Evolutionary conservation across 2,113 vertebrate species (phyloP).

Genomic region (Mustela lutreola): DNA sequence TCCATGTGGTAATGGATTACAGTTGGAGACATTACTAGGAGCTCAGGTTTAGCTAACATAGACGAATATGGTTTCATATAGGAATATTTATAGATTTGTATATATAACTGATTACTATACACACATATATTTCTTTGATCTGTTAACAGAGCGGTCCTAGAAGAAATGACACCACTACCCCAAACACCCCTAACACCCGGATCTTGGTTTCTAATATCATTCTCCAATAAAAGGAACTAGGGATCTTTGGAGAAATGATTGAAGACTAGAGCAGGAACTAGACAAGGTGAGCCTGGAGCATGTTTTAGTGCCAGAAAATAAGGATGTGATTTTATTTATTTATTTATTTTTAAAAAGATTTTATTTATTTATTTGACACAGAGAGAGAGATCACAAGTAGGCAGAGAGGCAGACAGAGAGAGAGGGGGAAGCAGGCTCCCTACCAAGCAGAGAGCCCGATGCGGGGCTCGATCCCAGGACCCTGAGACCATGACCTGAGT

Average conservation of each 20-base stretch:
- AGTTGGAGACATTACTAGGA: background rate
- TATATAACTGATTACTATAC: background rate
- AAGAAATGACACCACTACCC: background rate
- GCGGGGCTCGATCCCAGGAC: no score
- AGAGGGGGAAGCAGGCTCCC: no score
- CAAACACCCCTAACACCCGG: background rate
- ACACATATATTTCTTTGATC: background rate
- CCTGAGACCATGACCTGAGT: no score
- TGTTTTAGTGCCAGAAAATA: background rate
- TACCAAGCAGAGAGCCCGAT: no score
- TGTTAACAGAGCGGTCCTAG: background rate
- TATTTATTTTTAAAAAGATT: no score
- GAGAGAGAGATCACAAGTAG: no score
- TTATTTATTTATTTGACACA: no score
- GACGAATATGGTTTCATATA: background rate
- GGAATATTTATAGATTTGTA: background rate
- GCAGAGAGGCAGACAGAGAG: no score
- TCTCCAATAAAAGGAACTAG: conserved; percentile 7
- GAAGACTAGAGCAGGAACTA: background rate
- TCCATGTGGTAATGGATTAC: background rate
- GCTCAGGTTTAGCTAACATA: background rate
- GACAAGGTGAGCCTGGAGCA: background rate
- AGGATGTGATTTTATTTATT: background rate
- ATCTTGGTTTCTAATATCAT: background rate
- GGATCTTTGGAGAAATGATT: background rate